Base-by-base conservation (phyloP, 2,797 vertebrate species). In the Galagoides demidoff region DNA sequence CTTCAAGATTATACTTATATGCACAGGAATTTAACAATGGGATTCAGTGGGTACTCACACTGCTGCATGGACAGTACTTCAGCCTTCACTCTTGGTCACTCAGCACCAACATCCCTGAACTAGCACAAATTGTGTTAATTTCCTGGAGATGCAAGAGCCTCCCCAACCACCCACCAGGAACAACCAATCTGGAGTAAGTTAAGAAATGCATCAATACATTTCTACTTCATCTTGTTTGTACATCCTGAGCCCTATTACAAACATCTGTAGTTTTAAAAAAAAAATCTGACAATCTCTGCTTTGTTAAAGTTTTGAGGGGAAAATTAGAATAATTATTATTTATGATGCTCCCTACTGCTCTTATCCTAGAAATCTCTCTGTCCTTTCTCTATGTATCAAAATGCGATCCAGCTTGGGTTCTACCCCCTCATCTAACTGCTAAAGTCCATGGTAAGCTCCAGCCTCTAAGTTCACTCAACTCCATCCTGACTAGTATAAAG, bases 201-300 rank as follows among this genome's bases (percentile, higher is more conserved):
- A 78, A 77, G 5, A 77, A 64, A 78, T 76, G 4, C 71, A 43
- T 61, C 11, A 78, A 45, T 17, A 57, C 6, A 39, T 49, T 74
- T 70, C 43, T 82, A 74, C 31, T 73, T 90, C 78, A 64, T 31
- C 74, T 43, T 66, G 31, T 92, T 94, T 90, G 10, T 59, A 71
- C 45, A 5, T 79, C 6, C 55, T 79, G 10, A 94, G 19, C 37
- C 19, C 25, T 86, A 52, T 84, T 96, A 74, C 0, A 92, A 92
- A 31, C 52, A 90, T 92, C 4, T 74, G 37, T 92, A 39, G 39
- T 78, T 90, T 59, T 45, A 88, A 82, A 79, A 93, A 85, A 78
- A 71, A 29, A 23, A 85, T 88, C 52, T 88, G 63, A 82, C 13
- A 83, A 85, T 45, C 22, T 66, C 25, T 45, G 34, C 34, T 68